Evolutionary conservation across 2,797 vertebrate species (phyloP).

Genomic region (Hylomyscus alleni): DNA sequence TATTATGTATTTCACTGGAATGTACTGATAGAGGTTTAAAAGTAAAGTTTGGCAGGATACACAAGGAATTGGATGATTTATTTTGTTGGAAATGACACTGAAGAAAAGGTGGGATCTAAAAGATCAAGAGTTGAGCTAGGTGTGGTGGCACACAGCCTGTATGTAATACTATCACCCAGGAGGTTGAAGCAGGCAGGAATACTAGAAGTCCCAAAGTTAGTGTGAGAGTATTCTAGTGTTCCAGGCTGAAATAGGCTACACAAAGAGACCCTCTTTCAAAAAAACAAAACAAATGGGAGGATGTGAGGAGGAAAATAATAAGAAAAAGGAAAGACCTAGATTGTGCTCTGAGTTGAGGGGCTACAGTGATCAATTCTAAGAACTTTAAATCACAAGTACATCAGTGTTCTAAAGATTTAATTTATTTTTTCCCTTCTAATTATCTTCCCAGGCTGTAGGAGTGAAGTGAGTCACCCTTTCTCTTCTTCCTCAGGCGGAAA

Average conservation of each 20-base stretch:
- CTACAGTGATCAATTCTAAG: constrained; percentile 25
- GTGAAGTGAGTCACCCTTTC: constrained; percentile 80
- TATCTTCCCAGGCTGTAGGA: constrained; percentile 76
- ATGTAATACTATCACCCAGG: not conserved
- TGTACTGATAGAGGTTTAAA: not conserved
- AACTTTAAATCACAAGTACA: constrained; percentile 62
- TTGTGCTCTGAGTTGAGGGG: not conserved
- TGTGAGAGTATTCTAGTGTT: not conserved
- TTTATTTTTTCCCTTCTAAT: constrained; percentile 77
- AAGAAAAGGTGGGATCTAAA: constrained; percentile 6
- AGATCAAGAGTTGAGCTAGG: not conserved
- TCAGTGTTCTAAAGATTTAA: constrained; percentile 67
- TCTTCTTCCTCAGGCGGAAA: constrained; percentile 71
- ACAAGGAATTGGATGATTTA: constrained; percentile 12
- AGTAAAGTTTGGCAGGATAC: not conserved
- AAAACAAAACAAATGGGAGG: not conserved
- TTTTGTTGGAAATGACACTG: constrained; percentile 57
- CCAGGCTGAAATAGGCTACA: too few relatives aligned
- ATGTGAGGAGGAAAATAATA: not conserved
- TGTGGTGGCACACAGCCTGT: not conserved
- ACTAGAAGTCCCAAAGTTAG: not conserved
- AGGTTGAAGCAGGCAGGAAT: not conserved
- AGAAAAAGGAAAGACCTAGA: not conserved
- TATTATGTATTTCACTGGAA: not conserved
- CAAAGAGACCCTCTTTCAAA: not conserved